A percentile compares a stretch with the other conserved stretches of the same genome.
Evolutionary conservation across 1,140 invertebrate genomes (phyloP).

Genomic region (Apis dorsata): DNA sequence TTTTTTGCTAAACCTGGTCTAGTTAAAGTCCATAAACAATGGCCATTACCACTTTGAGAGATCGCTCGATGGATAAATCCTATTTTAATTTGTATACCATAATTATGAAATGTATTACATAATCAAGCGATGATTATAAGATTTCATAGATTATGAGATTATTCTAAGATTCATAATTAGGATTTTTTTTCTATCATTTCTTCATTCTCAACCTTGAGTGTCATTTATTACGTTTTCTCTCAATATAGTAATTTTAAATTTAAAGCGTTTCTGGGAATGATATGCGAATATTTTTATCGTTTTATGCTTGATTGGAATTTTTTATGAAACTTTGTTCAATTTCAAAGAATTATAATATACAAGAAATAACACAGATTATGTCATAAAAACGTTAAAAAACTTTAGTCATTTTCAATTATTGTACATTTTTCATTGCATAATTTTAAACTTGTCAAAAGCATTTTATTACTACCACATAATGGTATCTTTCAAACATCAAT

Average conservation of each 20-base stretch:
- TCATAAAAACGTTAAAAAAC: no score
- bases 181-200: not conserved
- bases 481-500: not conserved
- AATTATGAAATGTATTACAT: not conserved
- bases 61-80: conserved; percentile 88
- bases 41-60: conserved; percentile 88
- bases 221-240: not conserved
- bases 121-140: no score
- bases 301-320: not conserved
- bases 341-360: no score
- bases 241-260: not conserved
- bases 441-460: not conserved
- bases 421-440: not conserved
- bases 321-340: not conserved
- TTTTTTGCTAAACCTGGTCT: conserved; percentile 82
- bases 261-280: accelerated
- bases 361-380: not conserved
- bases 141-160: no score
- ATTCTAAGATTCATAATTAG: not conserved
- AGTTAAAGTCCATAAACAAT: conserved; percentile 88
- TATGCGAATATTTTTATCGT: not conserved
- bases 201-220: not conserved
- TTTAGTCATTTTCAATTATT: not conserved
- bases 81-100: conserved; percentile 60
- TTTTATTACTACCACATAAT: no score